A percentile compares a stretch with the other conserved stretches of the same genome.
phyloP scores from a whole-genome alignment of 2,797 vertebrate genomes.

The Parambassis ranga region DNA sequence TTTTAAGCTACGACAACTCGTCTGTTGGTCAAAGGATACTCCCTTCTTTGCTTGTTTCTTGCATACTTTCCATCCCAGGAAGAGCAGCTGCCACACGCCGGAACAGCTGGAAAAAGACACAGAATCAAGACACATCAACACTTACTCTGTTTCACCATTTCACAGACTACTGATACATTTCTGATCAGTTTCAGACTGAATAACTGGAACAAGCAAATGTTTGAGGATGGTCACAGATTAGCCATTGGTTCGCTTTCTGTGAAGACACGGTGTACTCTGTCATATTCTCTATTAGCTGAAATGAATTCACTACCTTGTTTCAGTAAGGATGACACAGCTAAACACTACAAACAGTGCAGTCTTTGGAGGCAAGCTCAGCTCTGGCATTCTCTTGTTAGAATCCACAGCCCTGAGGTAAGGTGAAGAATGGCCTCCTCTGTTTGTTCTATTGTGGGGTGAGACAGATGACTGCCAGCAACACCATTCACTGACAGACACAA shows the following conservation, averaged over 20 bases:
- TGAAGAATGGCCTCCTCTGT: constrained; percentile 54
- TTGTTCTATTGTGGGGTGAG: constrained; percentile 15
- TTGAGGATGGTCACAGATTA: too few species aligned
- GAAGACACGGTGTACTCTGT: too few species aligned
- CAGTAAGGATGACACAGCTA: constrained; percentile 23
- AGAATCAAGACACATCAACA: neutral
- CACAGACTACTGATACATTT: too few species aligned
- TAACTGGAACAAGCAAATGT: too few species aligned
- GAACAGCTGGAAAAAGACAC: constrained; percentile 82
- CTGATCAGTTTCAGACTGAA: too few species aligned
- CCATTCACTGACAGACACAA: constrained; percentile 54
- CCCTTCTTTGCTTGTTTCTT: constrained; percentile 92
- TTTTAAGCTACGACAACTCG: neutral
- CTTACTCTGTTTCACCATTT: too few species aligned
- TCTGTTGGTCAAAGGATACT: constrained; percentile 86
- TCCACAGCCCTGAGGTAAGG: constrained; percentile 11
- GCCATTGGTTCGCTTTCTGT: too few species aligned
- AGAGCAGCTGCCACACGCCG: constrained; percentile 91
- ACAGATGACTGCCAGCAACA: constrained; percentile 24
- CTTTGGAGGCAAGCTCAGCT: constrained; percentile 2
- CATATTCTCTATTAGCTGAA: too few species aligned
- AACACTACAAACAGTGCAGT: constrained; percentile 31
- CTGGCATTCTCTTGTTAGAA: constrained; percentile 21
- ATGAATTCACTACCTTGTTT: too few species aligned
- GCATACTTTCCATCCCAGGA: constrained; percentile 92